phyloP scores from a whole-genome alignment of 2,888 invertebrate genomes.

The Cantharis flavilabris region DNA sequence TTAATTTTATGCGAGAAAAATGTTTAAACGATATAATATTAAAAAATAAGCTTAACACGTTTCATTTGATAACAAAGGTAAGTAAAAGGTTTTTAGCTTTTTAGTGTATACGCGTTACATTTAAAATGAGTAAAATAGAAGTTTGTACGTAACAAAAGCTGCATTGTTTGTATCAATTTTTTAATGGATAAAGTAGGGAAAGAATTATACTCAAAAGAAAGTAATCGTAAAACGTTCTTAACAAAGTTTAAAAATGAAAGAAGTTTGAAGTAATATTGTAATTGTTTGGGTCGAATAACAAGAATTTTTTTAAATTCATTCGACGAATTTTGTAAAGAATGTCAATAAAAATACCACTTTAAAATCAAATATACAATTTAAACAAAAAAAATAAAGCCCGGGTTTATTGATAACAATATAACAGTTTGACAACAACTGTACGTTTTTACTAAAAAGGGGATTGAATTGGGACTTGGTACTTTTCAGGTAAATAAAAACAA shows the following conservation, averaged over 20 bases:
- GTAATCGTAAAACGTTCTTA: conserved; percentile 20
- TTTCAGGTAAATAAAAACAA: conserved; percentile 45
- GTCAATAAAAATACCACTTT: conserved; percentile 41
- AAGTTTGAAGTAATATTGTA: conserved; percentile 32
- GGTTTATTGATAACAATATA: conserved; percentile 34
- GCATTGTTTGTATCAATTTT: conserved; percentile 27
- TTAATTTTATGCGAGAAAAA: background rate
- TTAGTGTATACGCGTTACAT: background rate
- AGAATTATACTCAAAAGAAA: conserved; percentile 14
- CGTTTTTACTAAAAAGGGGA: conserved; percentile 5
- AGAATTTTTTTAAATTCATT: conserved; percentile 38
- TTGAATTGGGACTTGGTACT: conserved; percentile 10
- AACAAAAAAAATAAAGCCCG: conserved; percentile 33
- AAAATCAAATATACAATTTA: conserved; percentile 39
- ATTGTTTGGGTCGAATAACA: conserved; percentile 38
- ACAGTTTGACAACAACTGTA: conserved; percentile 33
- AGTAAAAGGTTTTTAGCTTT: conserved; percentile 1
- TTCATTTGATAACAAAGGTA: background rate
- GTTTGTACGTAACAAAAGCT: conserved; percentile 19
- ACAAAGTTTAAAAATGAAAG: conserved; percentile 30
- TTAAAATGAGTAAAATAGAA: conserved; percentile 13
- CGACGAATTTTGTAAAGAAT: conserved; percentile 36
- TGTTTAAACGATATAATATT: conserved; percentile 7
- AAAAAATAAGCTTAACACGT: conserved; percentile 5
- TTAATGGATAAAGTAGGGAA: conserved; percentile 24